Percentiles rank a stretch among this genome's conserved stretches.
These are phyloP conservation scores for Lucifuga dentata DNA, from an alignment of 2,113 vertebrate species.

Conservation along the genomic window DNA sequence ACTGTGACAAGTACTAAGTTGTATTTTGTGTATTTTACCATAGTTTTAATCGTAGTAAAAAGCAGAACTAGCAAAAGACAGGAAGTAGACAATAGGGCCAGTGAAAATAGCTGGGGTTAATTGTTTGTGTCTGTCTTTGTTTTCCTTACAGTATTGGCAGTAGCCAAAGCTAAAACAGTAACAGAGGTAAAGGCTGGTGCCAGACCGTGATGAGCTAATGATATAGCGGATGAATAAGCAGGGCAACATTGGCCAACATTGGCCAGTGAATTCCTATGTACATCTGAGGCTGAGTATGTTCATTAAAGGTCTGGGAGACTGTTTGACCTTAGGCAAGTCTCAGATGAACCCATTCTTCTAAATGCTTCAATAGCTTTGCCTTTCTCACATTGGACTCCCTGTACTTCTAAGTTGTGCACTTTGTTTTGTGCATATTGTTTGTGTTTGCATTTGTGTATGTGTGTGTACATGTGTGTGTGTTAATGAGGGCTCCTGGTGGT, in stretches of 20 bases:
- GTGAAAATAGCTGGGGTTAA: slow-evolving; percentile 61
- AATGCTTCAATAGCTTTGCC: slow-evolving; percentile 67
- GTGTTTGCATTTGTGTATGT: slow-evolving; percentile 47
- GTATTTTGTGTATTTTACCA: neutral
- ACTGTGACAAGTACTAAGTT: slow-evolving; percentile 1
- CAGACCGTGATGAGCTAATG: slow-evolving; percentile 53
- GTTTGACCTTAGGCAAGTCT: slow-evolving; percentile 62
- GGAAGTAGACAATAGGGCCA: slow-evolving; percentile 29
- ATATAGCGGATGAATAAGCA: slow-evolving; percentile 67
- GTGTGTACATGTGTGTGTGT: slow-evolving; percentile 65
- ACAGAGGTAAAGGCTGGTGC: slow-evolving; percentile 38
- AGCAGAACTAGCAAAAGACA: slow-evolving; percentile 49
- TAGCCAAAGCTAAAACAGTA: slow-evolving; percentile 40
- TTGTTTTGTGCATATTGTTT: slow-evolving; percentile 24
- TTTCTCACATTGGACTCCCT: slow-evolving; percentile 43
- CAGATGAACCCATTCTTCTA: slow-evolving; percentile 53
- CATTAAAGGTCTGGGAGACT: slow-evolving; percentile 67
- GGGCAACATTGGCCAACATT: slow-evolving; percentile 40
- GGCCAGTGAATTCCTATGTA: slow-evolving; percentile 25
- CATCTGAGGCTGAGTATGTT: slow-evolving; percentile 49
- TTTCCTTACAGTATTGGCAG: slow-evolving; percentile 49
- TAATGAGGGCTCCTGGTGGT: slow-evolving; percentile 82
- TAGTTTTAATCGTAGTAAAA: slow-evolving; percentile 30
- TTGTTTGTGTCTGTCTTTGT: slow-evolving; percentile 60
- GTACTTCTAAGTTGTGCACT: slow-evolving; percentile 52